These are phyloP conservation scores for Antennarius maculatus DNA, from an alignment of 2,797 vertebrate species.

Conservation along the genomic window DNA sequence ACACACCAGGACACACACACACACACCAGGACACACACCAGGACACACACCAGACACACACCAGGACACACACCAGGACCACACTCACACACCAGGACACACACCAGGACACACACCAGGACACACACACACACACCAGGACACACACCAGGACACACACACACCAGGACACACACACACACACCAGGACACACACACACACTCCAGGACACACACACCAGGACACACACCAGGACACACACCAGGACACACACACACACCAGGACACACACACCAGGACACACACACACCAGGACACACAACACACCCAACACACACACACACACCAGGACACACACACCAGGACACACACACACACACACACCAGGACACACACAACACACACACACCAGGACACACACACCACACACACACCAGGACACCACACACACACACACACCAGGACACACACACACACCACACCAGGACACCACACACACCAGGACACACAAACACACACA, in stretches of 20 bases:
- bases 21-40: neutral
- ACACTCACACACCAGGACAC: too few relatives aligned
- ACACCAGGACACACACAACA: too few relatives aligned
- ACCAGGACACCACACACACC: too few relatives aligned
- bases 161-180: neutral
- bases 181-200: too few relatives aligned
- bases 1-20: neutral
- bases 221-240: too few relatives aligned
- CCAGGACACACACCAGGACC: too few relatives aligned
- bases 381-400: conserved; percentile 72
- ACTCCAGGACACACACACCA: too few relatives aligned
- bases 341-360: neutral
- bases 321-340: too few relatives aligned
- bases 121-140: too few relatives aligned
- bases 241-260: neutral
- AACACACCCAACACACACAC: neutral
- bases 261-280: too few relatives aligned
- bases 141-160: neutral
- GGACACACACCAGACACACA: neutral
- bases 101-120: neutral
- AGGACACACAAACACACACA: too few relatives aligned
- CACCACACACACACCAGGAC: conserved; percentile 4
- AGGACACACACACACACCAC: neutral
- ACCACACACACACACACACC: neutral
- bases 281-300: neutral